A percentile compares a stretch with the other conserved stretches of the same genome.
phyloP scores from a whole-genome alignment of 2,797 vertebrate genomes.

The Hypotaenidia okinawae region DNA sequence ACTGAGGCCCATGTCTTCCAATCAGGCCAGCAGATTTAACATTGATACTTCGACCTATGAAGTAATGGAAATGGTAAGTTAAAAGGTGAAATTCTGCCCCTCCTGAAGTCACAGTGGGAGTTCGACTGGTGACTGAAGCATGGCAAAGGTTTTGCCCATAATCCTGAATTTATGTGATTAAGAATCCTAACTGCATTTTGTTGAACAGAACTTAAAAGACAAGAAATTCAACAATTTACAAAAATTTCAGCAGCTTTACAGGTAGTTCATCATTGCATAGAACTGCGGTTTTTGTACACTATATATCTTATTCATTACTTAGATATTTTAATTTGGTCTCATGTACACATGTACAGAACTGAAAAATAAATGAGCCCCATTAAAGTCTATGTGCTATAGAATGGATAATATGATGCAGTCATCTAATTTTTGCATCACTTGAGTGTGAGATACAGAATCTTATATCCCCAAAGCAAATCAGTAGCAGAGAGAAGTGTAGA shows the following conservation, averaged over 20 bases:
- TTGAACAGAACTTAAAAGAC: not conserved
- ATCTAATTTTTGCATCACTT: not conserved
- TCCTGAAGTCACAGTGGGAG: not conserved
- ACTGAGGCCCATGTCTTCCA: conserved; percentile 94
- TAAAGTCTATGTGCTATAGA: not conserved
- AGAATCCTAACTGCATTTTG: not conserved
- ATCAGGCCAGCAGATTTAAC: conserved; percentile 96
- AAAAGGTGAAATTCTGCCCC: not conserved
- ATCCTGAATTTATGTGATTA: not conserved
- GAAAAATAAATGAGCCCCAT: not conserved
- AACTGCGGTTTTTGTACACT: not conserved
- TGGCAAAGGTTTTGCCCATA: not conserved
- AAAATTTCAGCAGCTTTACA: not conserved
- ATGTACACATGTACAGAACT: not conserved
- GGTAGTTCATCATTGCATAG: not conserved
- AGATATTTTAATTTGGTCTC: not conserved
- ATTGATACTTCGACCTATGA: conserved; percentile 92
- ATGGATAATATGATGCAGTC: not conserved
- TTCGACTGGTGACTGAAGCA: not conserved
- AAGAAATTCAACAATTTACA: not conserved
- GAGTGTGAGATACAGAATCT: not conserved
- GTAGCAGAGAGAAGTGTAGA: conserved; percentile 10
- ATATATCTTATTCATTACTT: not conserved
- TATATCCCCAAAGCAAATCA: conserved; percentile 14
- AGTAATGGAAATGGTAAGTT: conserved; percentile 7